These are phyloP conservation scores for Amazona vittata DNA, from an alignment of 2,113 vertebrate species.

Conservation along the genomic window DNA sequence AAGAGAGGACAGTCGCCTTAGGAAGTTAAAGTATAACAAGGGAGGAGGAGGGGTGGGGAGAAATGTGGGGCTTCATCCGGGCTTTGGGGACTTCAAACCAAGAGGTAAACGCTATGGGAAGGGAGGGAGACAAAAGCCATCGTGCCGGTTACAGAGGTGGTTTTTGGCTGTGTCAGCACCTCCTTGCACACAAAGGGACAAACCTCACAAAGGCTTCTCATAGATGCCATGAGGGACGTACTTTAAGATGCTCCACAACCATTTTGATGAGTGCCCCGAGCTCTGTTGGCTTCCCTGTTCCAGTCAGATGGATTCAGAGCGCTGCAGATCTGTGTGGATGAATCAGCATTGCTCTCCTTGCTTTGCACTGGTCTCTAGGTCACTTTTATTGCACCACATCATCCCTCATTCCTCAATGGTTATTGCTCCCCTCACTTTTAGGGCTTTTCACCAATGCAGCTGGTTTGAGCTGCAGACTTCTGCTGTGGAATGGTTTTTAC, in stretches of 20 bases:
- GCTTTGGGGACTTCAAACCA: constrained; percentile 23
- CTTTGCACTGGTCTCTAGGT: background rate
- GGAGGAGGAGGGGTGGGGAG: background rate
- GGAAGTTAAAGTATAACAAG: constrained; percentile 49
- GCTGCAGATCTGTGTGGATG: fast-evolving
- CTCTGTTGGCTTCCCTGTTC: background rate
- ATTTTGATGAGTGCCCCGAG: background rate
- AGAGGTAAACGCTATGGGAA: background rate
- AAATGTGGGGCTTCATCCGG: background rate
- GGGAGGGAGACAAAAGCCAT: background rate
- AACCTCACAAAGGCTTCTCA: background rate
- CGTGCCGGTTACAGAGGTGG: background rate
- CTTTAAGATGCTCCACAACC: background rate
- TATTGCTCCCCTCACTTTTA: background rate
- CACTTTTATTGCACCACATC: background rate
- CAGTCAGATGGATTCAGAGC: background rate
- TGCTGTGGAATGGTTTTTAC: background rate
- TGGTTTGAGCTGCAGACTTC: background rate
- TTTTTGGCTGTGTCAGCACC: background rate
- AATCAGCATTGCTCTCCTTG: background rate
- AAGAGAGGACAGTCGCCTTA: constrained; percentile 78
- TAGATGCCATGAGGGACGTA: background rate
- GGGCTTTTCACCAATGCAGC: background rate
- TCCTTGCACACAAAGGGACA: background rate
- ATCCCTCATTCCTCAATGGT: background rate